Percentiles rank a stretch among this genome's conserved stretches.
Conservation (phyloP, 2,113 vertebrate genomes). For the Phasianus colchicus region DNA sequence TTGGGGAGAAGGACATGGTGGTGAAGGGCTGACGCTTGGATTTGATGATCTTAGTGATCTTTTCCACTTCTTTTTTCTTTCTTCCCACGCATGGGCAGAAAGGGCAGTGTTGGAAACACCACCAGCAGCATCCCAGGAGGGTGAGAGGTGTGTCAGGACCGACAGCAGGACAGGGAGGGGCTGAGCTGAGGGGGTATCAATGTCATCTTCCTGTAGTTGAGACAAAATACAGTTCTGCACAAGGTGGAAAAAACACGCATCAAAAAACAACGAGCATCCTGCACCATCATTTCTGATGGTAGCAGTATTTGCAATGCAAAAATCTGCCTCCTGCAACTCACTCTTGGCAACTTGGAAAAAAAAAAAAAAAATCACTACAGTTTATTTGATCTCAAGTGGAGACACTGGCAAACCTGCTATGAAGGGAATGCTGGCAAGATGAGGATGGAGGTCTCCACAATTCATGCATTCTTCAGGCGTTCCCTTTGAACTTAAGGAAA, state of each 20-base stretch:
- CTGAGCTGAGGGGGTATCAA: fast-evolving
- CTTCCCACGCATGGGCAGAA: background rate
- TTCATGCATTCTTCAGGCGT: background rate
- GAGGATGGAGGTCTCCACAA: background rate
- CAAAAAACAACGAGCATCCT: background rate
- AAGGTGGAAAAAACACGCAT: background rate
- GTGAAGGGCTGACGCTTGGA: too few relatives aligned
- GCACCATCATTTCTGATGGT: background rate
- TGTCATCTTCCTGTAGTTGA: background rate
- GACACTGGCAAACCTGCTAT: background rate
- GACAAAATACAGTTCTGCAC: background rate
- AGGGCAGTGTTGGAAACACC: background rate
- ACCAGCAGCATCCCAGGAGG: background rate
- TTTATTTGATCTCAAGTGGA: background rate
- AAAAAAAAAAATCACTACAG: too few relatives aligned
- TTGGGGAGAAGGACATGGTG: too few relatives aligned
- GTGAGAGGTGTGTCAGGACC: background rate
- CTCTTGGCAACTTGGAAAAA: background rate
- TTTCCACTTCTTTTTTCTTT: too few relatives aligned
- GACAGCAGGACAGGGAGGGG: background rate
- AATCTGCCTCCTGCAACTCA: background rate
- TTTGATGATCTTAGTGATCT: too few relatives aligned
- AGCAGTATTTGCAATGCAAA: background rate
- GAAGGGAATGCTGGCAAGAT: background rate
- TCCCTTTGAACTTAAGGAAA: background rate